Conservation (phyloP, 2,113 vertebrate genomes). For the Erythrocercus mccallii region DNA sequence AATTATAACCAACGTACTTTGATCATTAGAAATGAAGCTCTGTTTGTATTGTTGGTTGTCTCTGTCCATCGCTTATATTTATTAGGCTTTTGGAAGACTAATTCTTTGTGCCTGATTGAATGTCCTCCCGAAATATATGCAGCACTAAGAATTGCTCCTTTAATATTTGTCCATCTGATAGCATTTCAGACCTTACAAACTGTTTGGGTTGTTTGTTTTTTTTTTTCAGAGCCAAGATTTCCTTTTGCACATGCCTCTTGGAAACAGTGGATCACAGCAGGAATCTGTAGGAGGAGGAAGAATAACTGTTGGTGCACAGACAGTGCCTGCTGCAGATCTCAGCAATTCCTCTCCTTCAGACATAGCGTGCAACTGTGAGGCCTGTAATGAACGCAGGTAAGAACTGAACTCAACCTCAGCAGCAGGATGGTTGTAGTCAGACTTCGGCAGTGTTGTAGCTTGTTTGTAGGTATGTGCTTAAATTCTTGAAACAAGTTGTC, state of each 20-base stretch:
- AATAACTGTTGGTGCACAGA: constrained; percentile 80
- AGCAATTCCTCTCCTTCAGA: constrained; percentile 78
- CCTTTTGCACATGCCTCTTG: constrained; percentile 88
- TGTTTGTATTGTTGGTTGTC: not conserved
- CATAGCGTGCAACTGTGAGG: constrained; percentile 87
- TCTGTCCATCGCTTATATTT: not conserved
- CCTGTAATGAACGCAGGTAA: constrained; percentile 92
- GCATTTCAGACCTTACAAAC: not conserved
- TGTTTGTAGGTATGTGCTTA: not conserved
- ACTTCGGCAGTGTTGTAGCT: not conserved
- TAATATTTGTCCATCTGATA: not conserved
- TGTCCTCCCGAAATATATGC: not conserved
- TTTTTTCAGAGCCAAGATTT: constrained; percentile 87
- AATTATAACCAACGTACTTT: not conserved
- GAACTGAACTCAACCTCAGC: not conserved
- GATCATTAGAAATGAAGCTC: not conserved
- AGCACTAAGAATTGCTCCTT: not conserved
- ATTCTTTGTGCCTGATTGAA: not conserved
- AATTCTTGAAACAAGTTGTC: not conserved
- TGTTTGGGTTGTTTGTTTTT: not conserved
- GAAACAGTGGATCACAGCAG: constrained; percentile 81
- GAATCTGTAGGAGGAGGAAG: constrained; percentile 79
- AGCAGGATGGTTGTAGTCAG: not conserved
- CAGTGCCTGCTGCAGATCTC: constrained; percentile 81
- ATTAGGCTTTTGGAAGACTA: not conserved